Evolutionary conservation across 2,797 vertebrate species (phyloP), one percentile per base, ranked within the genome.

Genomic region (Schizopygopsis malacanthus): DNA sequence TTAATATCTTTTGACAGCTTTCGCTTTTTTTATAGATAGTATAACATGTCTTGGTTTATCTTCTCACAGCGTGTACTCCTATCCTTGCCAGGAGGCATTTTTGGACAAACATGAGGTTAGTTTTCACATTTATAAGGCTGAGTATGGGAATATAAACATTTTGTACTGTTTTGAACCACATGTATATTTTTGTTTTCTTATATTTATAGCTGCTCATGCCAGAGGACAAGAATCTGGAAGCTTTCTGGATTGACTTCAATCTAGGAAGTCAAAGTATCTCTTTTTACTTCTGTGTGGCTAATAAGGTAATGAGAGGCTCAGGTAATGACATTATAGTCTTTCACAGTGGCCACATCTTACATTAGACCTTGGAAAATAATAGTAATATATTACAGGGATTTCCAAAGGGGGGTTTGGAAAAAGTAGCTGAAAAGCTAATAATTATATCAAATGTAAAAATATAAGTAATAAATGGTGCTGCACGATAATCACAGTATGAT

Each of bases 231-330:
- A 98, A 98, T 70, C 95, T 99, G 87, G 96, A 98, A 86, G 96
- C 97, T 33, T 99, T 98, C 90, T 99, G 98, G 98, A 93, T 99
- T 61, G 98, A 99, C 93, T 99, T 99, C 91, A 99, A 99, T 85
- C 41, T 97, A 61, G 96, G 95, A 77, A 99, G 97, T 90, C 94
- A 92, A 87, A 97, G 97, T 89, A 92, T 99, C 70, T 99, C 98
- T 6, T 99, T 99, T 93, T 99, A 99, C 87, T 95, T 97, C 81
- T 93, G 94, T 91, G 90, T 96, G 87, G 91, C 93, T 87, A 95
- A 96, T 82, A 94, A 94, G 88, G 33, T 33, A 33, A 33, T 33
- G 33, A 33, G 90, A 93, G 50, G 87, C 85, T 16, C 83, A 94
- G 89, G 96, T 97, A 94, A 88, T 93, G 81, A 2, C 4, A 84